phyloP scores from a whole-genome alignment of 2,888 invertebrate genomes.

The Strigamia transsilvanica region DNA sequence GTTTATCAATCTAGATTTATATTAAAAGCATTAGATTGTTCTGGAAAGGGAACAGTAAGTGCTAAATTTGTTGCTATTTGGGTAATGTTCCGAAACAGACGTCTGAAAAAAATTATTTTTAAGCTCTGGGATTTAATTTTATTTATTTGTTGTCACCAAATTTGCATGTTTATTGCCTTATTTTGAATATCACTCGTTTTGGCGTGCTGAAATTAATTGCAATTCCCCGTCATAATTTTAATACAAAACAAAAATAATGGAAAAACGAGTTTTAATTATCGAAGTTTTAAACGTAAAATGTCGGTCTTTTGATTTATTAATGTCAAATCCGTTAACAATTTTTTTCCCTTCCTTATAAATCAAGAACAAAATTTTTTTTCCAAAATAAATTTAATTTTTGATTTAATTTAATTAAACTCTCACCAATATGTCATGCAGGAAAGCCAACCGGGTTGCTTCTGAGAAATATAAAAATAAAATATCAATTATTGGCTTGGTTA shows the following conservation, averaged over 20 bases:
- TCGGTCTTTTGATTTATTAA: neutral
- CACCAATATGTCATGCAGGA: neutral
- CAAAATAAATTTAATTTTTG: neutral
- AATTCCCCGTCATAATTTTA: neutral
- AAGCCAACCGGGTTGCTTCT: constrained; percentile 34
- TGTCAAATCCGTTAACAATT: neutral
- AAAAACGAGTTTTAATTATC: neutral
- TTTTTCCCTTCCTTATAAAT: neutral
- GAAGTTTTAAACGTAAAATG: neutral
- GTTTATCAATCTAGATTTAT: constrained; percentile 40
- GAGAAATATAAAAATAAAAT: constrained; percentile 10
- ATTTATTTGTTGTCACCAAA: constrained; percentile 40
- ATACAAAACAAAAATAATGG: neutral
- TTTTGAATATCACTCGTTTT: constrained; percentile 16
- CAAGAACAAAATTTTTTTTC: neutral
- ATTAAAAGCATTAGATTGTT: neutral
- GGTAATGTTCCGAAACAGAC: neutral
- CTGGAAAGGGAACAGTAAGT: neutral
- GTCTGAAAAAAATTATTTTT: neutral
- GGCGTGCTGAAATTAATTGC: neutral
- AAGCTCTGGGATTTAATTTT: constrained; percentile 12
- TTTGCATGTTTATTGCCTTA: constrained; percentile 43
- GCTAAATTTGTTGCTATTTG: neutral
- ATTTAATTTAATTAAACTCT: neutral
- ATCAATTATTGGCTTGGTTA: constrained; percentile 20